These are phyloP conservation scores for Myotis brandtii DNA, from an alignment of 2,113 vertebrate genomes.

Conservation along the genomic window DNA sequence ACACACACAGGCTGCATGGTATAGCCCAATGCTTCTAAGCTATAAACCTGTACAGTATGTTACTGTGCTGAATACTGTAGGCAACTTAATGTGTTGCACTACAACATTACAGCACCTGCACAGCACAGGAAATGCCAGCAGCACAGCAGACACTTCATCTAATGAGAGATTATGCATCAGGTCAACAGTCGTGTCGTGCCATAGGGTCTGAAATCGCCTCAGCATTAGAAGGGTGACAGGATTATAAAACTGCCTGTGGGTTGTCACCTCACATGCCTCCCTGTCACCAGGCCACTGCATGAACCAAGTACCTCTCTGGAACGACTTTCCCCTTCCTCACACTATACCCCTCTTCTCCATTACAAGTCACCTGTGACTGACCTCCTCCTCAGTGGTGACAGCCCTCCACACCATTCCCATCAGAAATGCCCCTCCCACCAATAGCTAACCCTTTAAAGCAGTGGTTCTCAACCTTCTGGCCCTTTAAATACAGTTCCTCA, in stretches of 20 bases:
- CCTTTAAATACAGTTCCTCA: no score
- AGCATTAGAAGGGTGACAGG: not conserved
- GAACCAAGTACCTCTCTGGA: not conserved
- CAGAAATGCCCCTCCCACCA: not conserved
- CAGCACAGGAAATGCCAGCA: not conserved
- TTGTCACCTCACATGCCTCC: not conserved
- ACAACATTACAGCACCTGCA: no score
- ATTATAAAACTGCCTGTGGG: not conserved
- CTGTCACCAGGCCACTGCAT: not conserved
- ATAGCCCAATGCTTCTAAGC: no score
- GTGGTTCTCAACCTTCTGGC: no score
- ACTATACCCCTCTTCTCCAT: not conserved
- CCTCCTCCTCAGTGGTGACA: not conserved
- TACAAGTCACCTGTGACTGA: not conserved
- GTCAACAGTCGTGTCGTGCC: not conserved
- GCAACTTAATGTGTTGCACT: not conserved
- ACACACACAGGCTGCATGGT: not conserved
- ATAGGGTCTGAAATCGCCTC: not conserved
- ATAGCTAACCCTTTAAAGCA: not conserved
- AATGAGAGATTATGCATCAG: not conserved
- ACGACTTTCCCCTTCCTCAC: not conserved
- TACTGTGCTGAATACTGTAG: not conserved
- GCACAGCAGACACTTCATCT: not conserved
- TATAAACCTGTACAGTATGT: no score
- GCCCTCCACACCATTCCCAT: not conserved